These are phyloP conservation scores for Eupeodes latifasciatus DNA, from an alignment of 2,888 invertebrate species.

Conservation along the genomic window DNA sequence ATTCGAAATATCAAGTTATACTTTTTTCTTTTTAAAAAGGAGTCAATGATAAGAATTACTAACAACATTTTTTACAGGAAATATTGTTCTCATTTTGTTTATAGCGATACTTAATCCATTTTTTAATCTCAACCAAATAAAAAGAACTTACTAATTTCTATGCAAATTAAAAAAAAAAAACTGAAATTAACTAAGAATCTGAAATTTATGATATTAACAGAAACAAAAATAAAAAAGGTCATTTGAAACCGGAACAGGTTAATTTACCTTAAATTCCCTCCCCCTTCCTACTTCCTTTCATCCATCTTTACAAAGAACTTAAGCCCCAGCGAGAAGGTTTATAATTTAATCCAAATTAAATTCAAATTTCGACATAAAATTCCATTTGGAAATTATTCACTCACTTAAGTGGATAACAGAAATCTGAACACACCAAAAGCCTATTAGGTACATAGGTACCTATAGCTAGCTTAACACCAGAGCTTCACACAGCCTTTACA, in stretches of 20 bases:
- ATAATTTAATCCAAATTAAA: constrained; percentile 55
- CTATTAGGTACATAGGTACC: not conserved
- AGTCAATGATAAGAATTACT: not conserved
- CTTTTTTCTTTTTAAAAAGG: not conserved
- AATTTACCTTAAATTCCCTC: not conserved
- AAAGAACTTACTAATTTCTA: constrained; percentile 1
- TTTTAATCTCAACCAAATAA: not conserved
- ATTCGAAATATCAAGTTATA: not conserved
- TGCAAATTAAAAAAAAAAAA: constrained; percentile 8
- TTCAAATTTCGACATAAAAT: constrained; percentile 64
- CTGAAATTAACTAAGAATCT: not conserved
- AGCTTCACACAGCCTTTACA: not conserved
- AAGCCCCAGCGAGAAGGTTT: not conserved
- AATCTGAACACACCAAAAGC: constrained; percentile 45
- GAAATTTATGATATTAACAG: not conserved
- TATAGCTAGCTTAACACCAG: not conserved
- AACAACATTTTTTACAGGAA: not conserved
- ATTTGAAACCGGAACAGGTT: constrained; percentile 18
- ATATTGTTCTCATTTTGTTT: not conserved
- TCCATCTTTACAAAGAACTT: not conserved
- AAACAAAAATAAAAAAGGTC: constrained; percentile 7
- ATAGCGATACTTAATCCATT: not conserved
- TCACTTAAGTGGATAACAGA: constrained; percentile 73
- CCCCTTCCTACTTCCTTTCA: too few relatives aligned
- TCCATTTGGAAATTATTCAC: constrained; percentile 70